Evolutionary conservation across 1,140 invertebrate genomes (phyloP).

Genomic region (Apocrypta bakeri): DNA sequence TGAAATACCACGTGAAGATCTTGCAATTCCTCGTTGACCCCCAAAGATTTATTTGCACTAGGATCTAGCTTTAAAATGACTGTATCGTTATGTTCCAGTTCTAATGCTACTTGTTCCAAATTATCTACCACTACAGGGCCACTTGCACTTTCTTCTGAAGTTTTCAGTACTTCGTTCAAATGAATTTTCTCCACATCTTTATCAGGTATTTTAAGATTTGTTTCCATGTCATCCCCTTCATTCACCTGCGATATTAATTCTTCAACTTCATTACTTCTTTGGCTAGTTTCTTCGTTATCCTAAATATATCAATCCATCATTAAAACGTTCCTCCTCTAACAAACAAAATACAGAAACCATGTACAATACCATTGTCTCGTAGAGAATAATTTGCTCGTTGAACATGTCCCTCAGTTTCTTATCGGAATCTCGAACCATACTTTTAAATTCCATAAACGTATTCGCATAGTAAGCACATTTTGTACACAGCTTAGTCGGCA

Average conservation of each 20-base stretch:
- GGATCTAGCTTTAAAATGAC: constrained; percentile 1
- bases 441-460: constrained; percentile 67
- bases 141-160: not conserved
- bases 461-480: constrained; percentile 69
- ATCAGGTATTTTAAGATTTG: not conserved
- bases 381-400: constrained; percentile 47
- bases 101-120: constrained; percentile 4
- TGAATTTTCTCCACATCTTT: not conserved
- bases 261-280: not conserved
- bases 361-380: not conserved
- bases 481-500: constrained; percentile 67
- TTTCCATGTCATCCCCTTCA: constrained; percentile 18
- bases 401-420: constrained; percentile 66
- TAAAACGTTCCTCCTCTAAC: not conserved
- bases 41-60: not conserved
- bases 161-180: not conserved
- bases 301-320: constrained; percentile 12
- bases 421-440: constrained; percentile 67
- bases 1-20: constrained; percentile 18
- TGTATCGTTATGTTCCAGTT: not conserved
- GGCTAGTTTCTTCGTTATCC: constrained; percentile 10
- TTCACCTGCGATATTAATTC: constrained; percentile 41
- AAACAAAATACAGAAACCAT: not conserved
- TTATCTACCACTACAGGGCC: not conserved
- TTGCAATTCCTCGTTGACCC: constrained; percentile 5